Conservation (phyloP, 2,113 vertebrate species). For the Crotophaga sulcirostris region DNA sequence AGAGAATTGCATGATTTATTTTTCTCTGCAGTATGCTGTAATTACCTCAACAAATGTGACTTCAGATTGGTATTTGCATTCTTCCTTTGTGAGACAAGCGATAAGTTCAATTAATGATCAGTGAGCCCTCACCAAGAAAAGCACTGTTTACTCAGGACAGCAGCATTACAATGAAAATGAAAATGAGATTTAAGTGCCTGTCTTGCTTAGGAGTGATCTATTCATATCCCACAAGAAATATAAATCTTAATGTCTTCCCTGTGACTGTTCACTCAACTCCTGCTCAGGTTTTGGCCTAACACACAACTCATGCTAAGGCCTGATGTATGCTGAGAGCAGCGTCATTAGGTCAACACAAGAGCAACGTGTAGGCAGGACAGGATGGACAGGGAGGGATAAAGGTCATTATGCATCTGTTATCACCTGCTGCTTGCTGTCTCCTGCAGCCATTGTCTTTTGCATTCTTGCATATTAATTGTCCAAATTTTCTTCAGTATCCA, state of each 20-base stretch:
- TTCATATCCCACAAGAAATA: background rate
- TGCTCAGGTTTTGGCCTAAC: background rate
- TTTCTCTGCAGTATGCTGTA: background rate
- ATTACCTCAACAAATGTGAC: background rate
- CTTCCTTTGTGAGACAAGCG: background rate
- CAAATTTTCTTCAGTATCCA: background rate
- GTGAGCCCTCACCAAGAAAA: background rate
- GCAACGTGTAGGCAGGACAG: background rate
- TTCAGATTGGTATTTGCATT: background rate
- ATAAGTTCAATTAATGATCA: background rate
- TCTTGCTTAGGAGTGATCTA: background rate
- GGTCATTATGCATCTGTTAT: background rate
- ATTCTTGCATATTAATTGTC: background rate
- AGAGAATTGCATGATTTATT: background rate
- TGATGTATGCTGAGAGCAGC: background rate
- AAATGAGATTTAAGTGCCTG: background rate
- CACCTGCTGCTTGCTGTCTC: background rate
- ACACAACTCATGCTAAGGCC: background rate
- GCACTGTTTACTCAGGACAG: background rate
- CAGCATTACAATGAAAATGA: background rate
- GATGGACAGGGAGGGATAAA: background rate
- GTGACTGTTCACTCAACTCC: background rate
- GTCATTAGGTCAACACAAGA: background rate
- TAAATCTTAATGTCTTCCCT: background rate
- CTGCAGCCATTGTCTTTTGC: background rate